Base-by-base conservation (phyloP, 2,797 vertebrate genomes). In the Enteromius anoplus region DNA sequence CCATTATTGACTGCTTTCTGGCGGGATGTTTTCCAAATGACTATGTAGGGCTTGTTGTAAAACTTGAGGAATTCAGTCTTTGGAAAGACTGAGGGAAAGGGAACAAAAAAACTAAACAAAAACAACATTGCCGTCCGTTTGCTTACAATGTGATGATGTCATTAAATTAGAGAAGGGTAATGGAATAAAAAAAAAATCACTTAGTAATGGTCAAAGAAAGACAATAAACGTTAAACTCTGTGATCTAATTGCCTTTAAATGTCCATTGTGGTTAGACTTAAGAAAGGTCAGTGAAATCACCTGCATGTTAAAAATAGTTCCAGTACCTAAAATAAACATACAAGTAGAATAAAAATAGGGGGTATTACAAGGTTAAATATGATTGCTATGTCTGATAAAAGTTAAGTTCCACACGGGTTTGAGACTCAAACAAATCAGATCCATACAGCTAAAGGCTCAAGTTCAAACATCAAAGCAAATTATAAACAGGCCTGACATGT, bases 1-100 rank as follows among this genome's bases (percentile, higher is more conserved):
- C 73, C 79, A 72, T 85, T 83, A 68, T 65, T 84, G 84, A 81
- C 34, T 32, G 40, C 51, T 85, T 80, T 83, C 53, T 70, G 12
- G 53, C 4, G 34, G 79, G 65, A 81, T 29, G 23, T 15, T 34
- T 70, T 84, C 66, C 86, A 75, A 81, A 64, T 66, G 81, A 51
- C 49, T 58, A 75, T 75, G 32, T 23, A 78, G 68, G 26, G 21
- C 37, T 45, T 81, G 29, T 45, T 83, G 79, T 78, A 81, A 77
- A 85, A 73, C 12, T 62, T 65, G 82, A 78, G 60, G 60, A 45
- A 58, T 76, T 66, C 34, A 60, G 40, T 21, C 53, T 79, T 78
- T 75, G 62, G 47, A 51, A 68, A 60, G 42, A 45, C 64, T 19
- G 12, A 34, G 29, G 47, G 17, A 58, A 75, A 69, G 34, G 32